Evolutionary conservation across 2,797 vertebrate genomes (phyloP).

Genomic region (Myotis planiceps): DNA sequence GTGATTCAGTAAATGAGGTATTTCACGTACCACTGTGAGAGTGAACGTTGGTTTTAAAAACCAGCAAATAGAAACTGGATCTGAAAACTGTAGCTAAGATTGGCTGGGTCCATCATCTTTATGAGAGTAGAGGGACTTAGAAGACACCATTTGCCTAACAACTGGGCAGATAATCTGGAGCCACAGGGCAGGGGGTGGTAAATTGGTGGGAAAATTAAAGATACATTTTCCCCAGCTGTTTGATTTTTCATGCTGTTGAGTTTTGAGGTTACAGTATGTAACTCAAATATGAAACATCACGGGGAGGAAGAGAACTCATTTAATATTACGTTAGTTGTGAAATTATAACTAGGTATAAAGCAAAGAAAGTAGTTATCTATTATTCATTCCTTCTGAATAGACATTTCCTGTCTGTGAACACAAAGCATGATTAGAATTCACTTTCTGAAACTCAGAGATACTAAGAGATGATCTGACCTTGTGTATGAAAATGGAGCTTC

Average conservation of each 20-base stretch:
- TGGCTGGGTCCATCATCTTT: conserved; percentile 59
- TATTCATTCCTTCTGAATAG: conserved; percentile 80
- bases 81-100: conserved; percentile 17
- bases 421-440: conserved; percentile 77
- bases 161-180: conserved; percentile 44
- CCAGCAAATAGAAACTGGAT: conserved; percentile 62
- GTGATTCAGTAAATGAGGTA: conserved; percentile 58
- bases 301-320: conserved; percentile 67
- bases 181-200: conserved; percentile 61
- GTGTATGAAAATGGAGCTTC: conserved; percentile 60
- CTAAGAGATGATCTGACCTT: conserved; percentile 68
- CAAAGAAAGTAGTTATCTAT: conserved; percentile 82
- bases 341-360: conserved; percentile 80
- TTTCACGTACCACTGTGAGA: conserved; percentile 49
- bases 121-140: conserved; percentile 37
- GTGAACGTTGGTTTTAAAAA: conserved; percentile 53
- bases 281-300: conserved; percentile 68
- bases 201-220: conserved; percentile 73
- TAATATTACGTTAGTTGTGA: conserved; percentile 75
- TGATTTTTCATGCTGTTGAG: conserved; percentile 69
- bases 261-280: conserved; percentile 72
- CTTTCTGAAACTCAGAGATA: conserved; percentile 56
- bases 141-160: conserved; percentile 62
- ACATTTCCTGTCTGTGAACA: conserved; percentile 78
- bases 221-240: conserved; percentile 70